A percentile compares a stretch with the other conserved stretches of the same genome.
These are phyloP conservation scores for Sepiola atlantica DNA, from an alignment of 2,888 invertebrate species.

Conservation along the genomic window DNA sequence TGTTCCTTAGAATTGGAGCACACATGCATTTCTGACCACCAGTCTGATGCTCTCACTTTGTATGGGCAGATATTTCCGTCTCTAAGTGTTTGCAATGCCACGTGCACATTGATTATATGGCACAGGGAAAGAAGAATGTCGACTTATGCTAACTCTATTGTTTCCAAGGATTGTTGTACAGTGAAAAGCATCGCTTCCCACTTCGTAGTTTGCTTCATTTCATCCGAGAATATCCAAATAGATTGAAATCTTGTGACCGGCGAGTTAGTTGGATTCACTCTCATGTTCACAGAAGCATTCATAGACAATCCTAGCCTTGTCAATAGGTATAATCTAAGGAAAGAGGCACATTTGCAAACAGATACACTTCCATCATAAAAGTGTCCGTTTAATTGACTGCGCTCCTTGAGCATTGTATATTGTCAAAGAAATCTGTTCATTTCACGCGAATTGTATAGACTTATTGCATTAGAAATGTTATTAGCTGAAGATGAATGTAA, in stretches of 20 bases:
- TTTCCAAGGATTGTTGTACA: not conserved
- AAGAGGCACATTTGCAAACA: not conserved
- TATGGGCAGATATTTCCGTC: not conserved
- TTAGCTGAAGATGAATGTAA: not conserved
- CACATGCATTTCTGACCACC: not conserved
- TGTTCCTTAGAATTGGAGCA: not conserved
- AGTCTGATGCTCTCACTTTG: not conserved
- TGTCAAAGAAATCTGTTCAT: not conserved
- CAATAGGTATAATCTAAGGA: not conserved
- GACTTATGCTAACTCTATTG: not conserved
- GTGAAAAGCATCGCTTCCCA: not conserved
- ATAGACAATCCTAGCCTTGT: constrained; percentile 32
- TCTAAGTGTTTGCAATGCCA: not conserved
- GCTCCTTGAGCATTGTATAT: not conserved
- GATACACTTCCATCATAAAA: not conserved
- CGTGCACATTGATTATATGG: not conserved
- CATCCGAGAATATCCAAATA: not conserved
- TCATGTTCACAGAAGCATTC: constrained; percentile 3
- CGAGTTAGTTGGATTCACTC: not conserved
- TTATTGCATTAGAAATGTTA: not conserved
- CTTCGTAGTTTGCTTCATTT: not conserved
- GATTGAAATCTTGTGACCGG: not conserved
- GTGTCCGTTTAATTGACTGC: not conserved
- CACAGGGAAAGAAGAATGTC: not conserved
- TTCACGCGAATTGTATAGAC: not conserved